Percentiles rank a stretch among this genome's conserved stretches.
Conservation (phyloP, 1,140 invertebrate species). For the Bilobella aurantiaca region DNA sequence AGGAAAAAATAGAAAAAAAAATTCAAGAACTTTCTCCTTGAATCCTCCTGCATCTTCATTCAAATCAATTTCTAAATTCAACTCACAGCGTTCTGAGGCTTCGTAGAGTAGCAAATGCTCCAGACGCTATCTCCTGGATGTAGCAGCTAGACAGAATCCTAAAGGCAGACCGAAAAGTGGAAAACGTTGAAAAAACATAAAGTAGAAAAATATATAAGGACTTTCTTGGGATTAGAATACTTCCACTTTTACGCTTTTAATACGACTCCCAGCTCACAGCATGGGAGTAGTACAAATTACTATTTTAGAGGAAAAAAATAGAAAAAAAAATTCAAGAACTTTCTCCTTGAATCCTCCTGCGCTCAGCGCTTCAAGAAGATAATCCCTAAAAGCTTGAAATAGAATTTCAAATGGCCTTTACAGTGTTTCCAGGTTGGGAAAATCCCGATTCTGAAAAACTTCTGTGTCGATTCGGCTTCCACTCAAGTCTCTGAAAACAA, state of each 20-base stretch:
- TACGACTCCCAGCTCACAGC: too few relatives aligned
- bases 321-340: too few relatives aligned
- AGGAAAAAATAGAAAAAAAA: too few relatives aligned
- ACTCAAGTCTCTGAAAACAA: constrained; percentile 25
- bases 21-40: too few relatives aligned
- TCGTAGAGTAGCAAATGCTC: constrained; percentile 11
- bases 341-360: too few relatives aligned
- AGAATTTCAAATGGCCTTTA: constrained; percentile 16
- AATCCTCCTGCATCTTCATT: background rate
- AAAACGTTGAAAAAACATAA: background rate
- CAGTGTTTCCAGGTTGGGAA: constrained; percentile 25
- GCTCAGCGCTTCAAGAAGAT: too few relatives aligned
- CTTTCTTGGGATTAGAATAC: background rate
- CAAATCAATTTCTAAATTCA: constrained; percentile 4
- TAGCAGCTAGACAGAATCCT: constrained; percentile 25
- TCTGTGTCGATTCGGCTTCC: constrained; percentile 22
- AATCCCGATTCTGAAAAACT: constrained; percentile 16
- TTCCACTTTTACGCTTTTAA: too few relatives aligned
- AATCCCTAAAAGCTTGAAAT: background rate
- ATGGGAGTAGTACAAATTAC: too few relatives aligned
- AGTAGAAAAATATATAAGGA: background rate
- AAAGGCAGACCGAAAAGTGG: background rate
- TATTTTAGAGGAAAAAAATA: too few relatives aligned
- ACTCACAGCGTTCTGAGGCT: constrained; percentile 23
- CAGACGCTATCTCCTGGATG: constrained; percentile 9